Evolutionary conservation across 2,888 invertebrate genomes (phyloP).

Genomic region (Xylophagus ater): DNA sequence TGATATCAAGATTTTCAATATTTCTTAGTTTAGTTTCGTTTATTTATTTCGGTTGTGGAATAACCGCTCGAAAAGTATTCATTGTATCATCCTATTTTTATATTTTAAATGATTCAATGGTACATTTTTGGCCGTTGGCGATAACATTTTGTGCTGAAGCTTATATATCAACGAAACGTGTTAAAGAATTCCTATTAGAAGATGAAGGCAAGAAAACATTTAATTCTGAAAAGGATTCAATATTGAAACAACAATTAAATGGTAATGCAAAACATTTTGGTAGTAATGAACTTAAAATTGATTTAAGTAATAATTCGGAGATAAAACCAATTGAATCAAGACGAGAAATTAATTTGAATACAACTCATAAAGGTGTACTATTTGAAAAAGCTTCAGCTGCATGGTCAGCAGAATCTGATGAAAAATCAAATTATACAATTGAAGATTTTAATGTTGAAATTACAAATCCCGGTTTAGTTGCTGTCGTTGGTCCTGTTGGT

Average conservation of each 20-base stretch:
- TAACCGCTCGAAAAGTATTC: constrained; percentile 67
- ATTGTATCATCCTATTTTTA: constrained; percentile 73
- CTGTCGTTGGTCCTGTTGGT: constrained; percentile 63
- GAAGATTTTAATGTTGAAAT: constrained; percentile 20
- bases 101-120: constrained; percentile 63
- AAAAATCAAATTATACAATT: constrained; percentile 7
- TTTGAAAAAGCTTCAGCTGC: constrained; percentile 13
- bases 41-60: constrained; percentile 49
- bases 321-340: constrained; percentile 1
- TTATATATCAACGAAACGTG: constrained; percentile 57
- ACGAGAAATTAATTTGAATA: constrained; percentile 8
- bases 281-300: neutral
- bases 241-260: constrained; percentile 19
- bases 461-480: constrained; percentile 25
- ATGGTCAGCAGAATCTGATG: constrained; percentile 9
- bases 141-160: constrained; percentile 68
- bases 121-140: constrained; percentile 69
- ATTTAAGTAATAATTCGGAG: neutral
- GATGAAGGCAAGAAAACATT: constrained; percentile 25
- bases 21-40: constrained; percentile 63
- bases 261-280: constrained; percentile 20
- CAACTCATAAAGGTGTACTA: constrained; percentile 8
- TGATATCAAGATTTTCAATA: constrained; percentile 68
- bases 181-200: constrained; percentile 52
- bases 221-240: constrained; percentile 1